Conservation (phyloP, 2,888 invertebrate species). For the Mantis religiosa region DNA sequence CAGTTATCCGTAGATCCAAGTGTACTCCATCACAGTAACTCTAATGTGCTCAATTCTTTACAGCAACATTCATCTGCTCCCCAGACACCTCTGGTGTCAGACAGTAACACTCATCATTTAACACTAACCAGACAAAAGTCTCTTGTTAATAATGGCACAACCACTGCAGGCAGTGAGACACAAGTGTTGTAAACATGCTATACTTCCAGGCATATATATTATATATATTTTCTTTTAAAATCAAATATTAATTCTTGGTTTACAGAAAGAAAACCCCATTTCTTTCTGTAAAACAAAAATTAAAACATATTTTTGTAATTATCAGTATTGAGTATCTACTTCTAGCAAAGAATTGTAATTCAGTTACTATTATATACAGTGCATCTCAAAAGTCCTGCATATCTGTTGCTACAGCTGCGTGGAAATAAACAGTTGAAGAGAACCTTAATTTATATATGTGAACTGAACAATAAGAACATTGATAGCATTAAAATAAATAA, state of each 20-base stretch:
- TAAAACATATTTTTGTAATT: neutral
- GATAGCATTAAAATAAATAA: too few species aligned
- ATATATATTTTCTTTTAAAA: neutral
- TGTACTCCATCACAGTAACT: slow-evolving; percentile 18
- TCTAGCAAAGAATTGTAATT: neutral
- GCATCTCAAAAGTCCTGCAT: too few species aligned
- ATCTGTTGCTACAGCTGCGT: too few species aligned
- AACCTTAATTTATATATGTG: too few species aligned
- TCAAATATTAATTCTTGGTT: neutral
- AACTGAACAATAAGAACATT: too few species aligned
- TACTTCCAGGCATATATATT: neutral
- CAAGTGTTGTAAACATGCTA: neutral
- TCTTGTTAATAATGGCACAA: slow-evolving; percentile 5
- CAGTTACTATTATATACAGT: neutral
- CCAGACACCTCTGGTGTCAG: slow-evolving; percentile 27
- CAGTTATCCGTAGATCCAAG: slow-evolving; percentile 32
- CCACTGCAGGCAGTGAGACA: neutral
- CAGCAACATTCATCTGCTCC: slow-evolving; percentile 28
- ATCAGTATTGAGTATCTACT: neutral
- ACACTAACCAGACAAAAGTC: slow-evolving; percentile 10
- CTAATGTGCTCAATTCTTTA: slow-evolving; percentile 3
- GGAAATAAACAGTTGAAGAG: too few species aligned
- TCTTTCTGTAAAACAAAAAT: neutral
- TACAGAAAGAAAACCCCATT: neutral
- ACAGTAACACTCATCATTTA: neutral